Evolutionary conservation across 2,888 invertebrate species (phyloP).

Genomic region (Andricus quercusramuli): DNA sequence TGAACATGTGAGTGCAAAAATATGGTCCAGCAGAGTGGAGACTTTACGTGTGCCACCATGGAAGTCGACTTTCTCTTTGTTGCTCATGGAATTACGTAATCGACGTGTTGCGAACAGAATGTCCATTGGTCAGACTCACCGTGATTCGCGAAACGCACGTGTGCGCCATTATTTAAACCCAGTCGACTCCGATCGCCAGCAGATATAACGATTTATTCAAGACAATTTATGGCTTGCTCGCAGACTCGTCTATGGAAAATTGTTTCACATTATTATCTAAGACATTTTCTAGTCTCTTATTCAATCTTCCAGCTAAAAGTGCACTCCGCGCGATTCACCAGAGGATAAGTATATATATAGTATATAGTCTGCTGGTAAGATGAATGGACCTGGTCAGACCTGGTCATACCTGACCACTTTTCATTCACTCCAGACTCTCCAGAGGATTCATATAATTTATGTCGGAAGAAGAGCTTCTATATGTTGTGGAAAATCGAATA

Average conservation of each 20-base stretch:
- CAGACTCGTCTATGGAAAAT: conserved; percentile 35
- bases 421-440: background rate
- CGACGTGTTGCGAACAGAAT: conserved; percentile 37
- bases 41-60: conserved; percentile 7
- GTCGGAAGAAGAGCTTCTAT: no score
- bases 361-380: background rate
- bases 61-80: conserved; percentile 40
- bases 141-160: conserved; percentile 39
- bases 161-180: conserved; percentile 27
- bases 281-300: conserved; percentile 19
- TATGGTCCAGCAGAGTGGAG: background rate
- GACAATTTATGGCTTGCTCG: conserved; percentile 32
- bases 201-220: conserved; percentile 33
- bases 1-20: conserved; percentile 6
- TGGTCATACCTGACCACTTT: background rate
- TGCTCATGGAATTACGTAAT: conserved; percentile 35
- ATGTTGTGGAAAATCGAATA: no score
- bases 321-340: background rate
- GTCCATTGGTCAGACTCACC: conserved; percentile 36
- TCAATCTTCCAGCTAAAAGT: conserved; percentile 7
- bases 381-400: background rate
- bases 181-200: conserved; percentile 18
- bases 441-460: background rate
- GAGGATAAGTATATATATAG: background rate
- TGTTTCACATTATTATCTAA: conserved; percentile 32